A percentile compares a stretch with the other conserved stretches of the same genome.
These are phyloP conservation scores for Myzus persicae DNA, from an alignment of 1,140 invertebrate genomes.

Conservation along the genomic window DNA sequence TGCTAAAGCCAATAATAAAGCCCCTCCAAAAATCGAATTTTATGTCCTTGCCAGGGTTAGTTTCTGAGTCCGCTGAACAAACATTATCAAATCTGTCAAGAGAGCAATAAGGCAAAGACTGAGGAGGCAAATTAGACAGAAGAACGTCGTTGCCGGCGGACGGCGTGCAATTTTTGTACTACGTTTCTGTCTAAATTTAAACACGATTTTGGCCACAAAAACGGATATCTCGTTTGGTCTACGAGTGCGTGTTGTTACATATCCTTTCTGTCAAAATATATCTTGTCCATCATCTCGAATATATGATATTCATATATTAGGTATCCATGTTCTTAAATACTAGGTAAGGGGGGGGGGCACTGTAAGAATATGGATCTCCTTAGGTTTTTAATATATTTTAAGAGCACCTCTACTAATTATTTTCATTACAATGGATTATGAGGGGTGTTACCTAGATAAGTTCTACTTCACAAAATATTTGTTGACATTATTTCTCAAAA, in stretches of 20 bases:
- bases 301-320: background rate
- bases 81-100: background rate
- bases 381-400: background rate
- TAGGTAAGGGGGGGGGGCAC: no score
- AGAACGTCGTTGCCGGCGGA: background rate
- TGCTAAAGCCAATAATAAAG: background rate
- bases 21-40: background rate
- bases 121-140: background rate
- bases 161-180: slow-evolving; percentile 19
- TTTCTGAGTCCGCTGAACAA: background rate
- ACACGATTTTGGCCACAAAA: slow-evolving; percentile 42
- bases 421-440: no score
- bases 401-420: background rate
- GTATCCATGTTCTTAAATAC: background rate
- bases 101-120: background rate
- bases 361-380: background rate
- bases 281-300: background rate
- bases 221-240: slow-evolving; percentile 1
- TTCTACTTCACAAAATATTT: no score
- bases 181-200: slow-evolving; percentile 37
- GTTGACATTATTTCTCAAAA: no score
- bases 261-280: background rate
- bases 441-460: no score
- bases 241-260: background rate
- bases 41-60: background rate